Base-by-base conservation (phyloP, 2,113 vertebrate genomes). In the Brachyhypopomus occidentalis region DNA sequence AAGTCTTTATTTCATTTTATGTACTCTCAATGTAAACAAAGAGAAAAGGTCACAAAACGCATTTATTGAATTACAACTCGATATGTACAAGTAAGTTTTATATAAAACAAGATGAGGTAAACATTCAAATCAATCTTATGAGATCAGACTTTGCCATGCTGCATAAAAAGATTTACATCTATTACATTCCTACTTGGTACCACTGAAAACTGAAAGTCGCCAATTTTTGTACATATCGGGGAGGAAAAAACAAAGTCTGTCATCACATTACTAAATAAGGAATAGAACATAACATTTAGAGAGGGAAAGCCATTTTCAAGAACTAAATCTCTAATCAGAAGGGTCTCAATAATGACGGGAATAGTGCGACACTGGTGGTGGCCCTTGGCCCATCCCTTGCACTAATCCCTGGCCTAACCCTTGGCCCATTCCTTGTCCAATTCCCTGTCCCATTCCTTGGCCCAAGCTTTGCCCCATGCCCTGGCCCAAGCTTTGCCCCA, bases 271-370 rank as follows among this genome's bases (percentile, higher is more conserved):
- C 36, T 8, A 22, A 70, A 38, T 41, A 70, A 70, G 66, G 41
- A 70, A 70, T 41, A 41, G 20, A 70, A 70, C 30, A 66, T 60
- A 60, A 60, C n/a, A 66, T 48, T 48, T 7, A 25, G 16, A 16
- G 23, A 7, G 48, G 23, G 23, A 11, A 22, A 45, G 41, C 5
- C 41, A 14, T 38, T 48, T 36, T 22, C 52, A 58, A 45, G 9
- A 78, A 78, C 17, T 45, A 48, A 72, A 63, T 56, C 20, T 67
- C 30, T 67, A 22, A 63, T 22, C 14, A 14, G 4, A 75, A n/a
- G n/a, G 0, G 9, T 59, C 77, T 95, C 91, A 99, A 90, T 96
- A 99, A 90, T 96, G 97, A 72, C 94, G 95, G 76, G 96, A 94
- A 76, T 96, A 99, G 81, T 96, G 94, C 72, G 94, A 94, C 90